Percentiles rank a stretch among this genome's conserved stretches.
Conservation (phyloP, 2,888 invertebrate genomes). For the Caenorhabditis panamensis region DNA sequence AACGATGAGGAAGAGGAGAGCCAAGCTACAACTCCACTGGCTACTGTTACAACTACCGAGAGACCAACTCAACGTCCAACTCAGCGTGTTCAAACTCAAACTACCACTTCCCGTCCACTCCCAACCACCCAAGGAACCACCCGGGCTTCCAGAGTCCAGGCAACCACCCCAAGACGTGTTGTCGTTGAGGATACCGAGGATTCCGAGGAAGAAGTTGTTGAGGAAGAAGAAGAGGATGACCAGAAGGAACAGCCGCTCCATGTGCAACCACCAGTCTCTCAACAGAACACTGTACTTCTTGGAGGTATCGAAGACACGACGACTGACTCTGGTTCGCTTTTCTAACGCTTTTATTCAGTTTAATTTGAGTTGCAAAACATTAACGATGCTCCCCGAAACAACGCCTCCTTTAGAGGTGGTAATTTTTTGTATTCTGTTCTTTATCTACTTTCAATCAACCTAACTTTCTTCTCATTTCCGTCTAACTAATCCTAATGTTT, state of each 20-base stretch:
- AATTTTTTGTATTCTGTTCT: neutral
- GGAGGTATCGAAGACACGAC: constrained; percentile 64
- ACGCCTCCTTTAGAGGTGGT: neutral
- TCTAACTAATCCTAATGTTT: neutral
- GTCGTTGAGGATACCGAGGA: too few relatives aligned
- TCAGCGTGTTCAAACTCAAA: constrained; percentile 24
- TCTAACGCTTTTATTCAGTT: constrained; percentile 48
- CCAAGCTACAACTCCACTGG: constrained; percentile 38
- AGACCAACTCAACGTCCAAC: too few relatives aligned
- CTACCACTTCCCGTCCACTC: constrained; percentile 14
- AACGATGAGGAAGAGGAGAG: constrained; percentile 30
- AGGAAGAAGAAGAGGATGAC: constrained; percentile 40
- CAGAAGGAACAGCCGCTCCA: constrained; percentile 39
- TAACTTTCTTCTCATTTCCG: constrained; percentile 8
- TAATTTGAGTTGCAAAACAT: constrained; percentile 32
- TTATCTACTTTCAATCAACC: constrained; percentile 13
- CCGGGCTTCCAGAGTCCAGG: constrained; percentile 32
- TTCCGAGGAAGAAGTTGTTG: constrained; percentile 41
- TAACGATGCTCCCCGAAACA: neutral
- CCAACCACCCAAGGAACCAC: neutral
- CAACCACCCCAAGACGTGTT: too few relatives aligned
- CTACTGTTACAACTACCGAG: too few relatives aligned
- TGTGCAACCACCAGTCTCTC: constrained; percentile 48
- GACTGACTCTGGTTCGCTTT: constrained; percentile 67
- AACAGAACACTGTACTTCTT: constrained; percentile 55